These are phyloP conservation scores for Hipparchia sbordonii DNA, from an alignment of 2,888 invertebrate genomes.

Conservation along the genomic window DNA sequence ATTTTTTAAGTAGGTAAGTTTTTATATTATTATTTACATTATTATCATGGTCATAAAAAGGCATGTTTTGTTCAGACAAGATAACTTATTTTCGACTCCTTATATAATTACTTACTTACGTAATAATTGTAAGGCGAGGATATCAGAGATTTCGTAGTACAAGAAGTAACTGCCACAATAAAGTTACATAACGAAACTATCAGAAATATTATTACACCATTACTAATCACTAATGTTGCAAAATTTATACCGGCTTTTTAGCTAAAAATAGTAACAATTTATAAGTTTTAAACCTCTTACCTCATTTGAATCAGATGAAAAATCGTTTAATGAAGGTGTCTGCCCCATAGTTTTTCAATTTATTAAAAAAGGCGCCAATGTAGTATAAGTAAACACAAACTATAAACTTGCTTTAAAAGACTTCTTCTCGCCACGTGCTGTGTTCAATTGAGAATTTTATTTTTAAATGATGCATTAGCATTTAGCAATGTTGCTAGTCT, in stretches of 20 bases:
- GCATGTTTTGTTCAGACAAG: too few relatives aligned
- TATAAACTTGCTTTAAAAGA: slow-evolving; percentile 12
- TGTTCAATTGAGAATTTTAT: not conserved
- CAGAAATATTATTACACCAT: slow-evolving; percentile 15
- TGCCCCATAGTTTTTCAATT: slow-evolving; percentile 24
- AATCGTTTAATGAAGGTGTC: slow-evolving; percentile 9
- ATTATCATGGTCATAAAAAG: too few relatives aligned
- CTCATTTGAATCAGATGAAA: slow-evolving; percentile 10
- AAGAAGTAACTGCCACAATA: slow-evolving; percentile 26
- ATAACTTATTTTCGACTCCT: slow-evolving; percentile 53
- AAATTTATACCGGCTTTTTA: slow-evolving; percentile 24
- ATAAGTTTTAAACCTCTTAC: slow-evolving; percentile 17
- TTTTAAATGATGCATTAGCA: not conserved
- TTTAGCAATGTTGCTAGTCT: too few relatives aligned
- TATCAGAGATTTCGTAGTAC: slow-evolving; percentile 32
- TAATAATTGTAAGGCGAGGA: slow-evolving; percentile 63
- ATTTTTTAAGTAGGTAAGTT: too few relatives aligned
- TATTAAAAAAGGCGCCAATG: slow-evolving; percentile 27
- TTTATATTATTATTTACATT: too few relatives aligned
- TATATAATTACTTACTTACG: slow-evolving; percentile 67
- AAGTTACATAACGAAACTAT: slow-evolving; percentile 33
- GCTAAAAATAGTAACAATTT: slow-evolving; percentile 8
- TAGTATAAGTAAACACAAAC: slow-evolving; percentile 19
- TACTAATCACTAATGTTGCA: slow-evolving; percentile 19
- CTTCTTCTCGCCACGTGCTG: slow-evolving; percentile 30